Percentiles rank a stretch among this genome's conserved stretches.
Conservation (phyloP, 2,797 vertebrate species). For the Pseudochromis fuscus region DNA sequence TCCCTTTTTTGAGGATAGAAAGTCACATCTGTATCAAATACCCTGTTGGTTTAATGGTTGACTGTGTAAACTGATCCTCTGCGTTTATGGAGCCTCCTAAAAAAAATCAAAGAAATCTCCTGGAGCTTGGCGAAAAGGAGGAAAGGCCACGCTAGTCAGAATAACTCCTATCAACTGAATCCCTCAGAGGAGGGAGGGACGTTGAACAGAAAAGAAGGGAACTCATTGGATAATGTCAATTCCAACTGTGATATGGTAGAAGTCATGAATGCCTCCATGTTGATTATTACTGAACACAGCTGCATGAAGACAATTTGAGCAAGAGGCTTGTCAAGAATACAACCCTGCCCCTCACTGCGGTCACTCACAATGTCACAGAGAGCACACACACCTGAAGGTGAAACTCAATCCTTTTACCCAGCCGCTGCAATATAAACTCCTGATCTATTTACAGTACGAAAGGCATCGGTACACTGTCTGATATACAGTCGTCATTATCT, state of each 20-base stretch:
- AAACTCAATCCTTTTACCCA: not conserved
- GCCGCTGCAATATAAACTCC: not conserved
- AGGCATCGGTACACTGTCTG: conserved; percentile 20
- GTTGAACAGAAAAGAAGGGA: conserved; percentile 22
- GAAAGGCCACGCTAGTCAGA: conserved; percentile 38
- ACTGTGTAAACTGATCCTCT: conserved; percentile 68
- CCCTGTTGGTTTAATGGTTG: conserved; percentile 62
- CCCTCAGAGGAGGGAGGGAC: conserved; percentile 8
- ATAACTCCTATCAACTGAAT: conserved; percentile 34
- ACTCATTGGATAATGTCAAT: conserved; percentile 27
- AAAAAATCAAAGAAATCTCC: conserved; percentile 72
- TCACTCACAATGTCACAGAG: conserved; percentile 3
- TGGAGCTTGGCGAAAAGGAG: conserved; percentile 56
- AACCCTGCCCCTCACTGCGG: conserved; percentile 13
- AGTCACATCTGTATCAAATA: conserved; percentile 75
- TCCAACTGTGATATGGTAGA: conserved; percentile 23
- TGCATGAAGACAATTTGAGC: conserved; percentile 33
- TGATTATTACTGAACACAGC: conserved; percentile 48
- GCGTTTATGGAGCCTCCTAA: conserved; percentile 65
- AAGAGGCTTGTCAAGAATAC: conserved; percentile 29
- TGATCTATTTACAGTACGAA: conserved; percentile 21
- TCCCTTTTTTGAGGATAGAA: conserved; percentile 52
- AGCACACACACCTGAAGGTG: conserved; percentile 10
- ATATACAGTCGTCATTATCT: conserved; percentile 46
- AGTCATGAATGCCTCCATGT: conserved; percentile 19